Percentiles rank a stretch among this genome's conserved stretches.
Conservation (phyloP, 2,888 invertebrate genomes). For the Sympetrum striolatum region DNA sequence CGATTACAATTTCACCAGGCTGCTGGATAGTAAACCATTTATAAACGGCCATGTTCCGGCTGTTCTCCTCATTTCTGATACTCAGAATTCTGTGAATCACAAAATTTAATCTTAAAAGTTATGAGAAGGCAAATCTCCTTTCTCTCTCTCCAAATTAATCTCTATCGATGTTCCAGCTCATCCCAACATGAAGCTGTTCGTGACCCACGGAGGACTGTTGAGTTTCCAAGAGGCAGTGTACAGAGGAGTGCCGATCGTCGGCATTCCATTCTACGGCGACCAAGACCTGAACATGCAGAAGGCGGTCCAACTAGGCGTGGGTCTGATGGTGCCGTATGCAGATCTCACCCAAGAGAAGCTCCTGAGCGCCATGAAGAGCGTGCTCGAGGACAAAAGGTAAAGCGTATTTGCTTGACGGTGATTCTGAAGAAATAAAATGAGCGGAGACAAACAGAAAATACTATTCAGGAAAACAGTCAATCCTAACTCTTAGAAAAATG, state of each 20-base stretch:
- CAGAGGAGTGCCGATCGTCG: slow-evolving; percentile 61
- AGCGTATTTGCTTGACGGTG: slow-evolving; percentile 48
- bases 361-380: slow-evolving; percentile 57
- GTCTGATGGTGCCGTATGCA: slow-evolving; percentile 56
- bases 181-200: slow-evolving; percentile 64
- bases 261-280: slow-evolving; percentile 61
- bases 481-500: no score
- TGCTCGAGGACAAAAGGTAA: slow-evolving; percentile 62
- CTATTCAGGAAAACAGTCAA: no score
- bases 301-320: slow-evolving; percentile 58
- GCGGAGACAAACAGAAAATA: no score
- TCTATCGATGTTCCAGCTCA: slow-evolving; percentile 58
- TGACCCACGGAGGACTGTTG: slow-evolving; percentile 67
- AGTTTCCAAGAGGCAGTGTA: slow-evolving; percentile 65
- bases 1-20: no score
- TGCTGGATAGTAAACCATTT: no score
- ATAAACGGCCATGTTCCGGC: no score
- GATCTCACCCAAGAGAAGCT: slow-evolving; percentile 48
- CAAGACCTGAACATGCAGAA: slow-evolving; percentile 59
- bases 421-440: no score
- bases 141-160: no score
- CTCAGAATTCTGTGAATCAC: no score
- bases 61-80: no score
- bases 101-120: no score
- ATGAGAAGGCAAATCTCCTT: no score